A percentile compares a stretch with the other conserved stretches of the same genome.
phyloP scores from a whole-genome alignment of 2,113 vertebrate species.

The Antigone vipio region DNA sequence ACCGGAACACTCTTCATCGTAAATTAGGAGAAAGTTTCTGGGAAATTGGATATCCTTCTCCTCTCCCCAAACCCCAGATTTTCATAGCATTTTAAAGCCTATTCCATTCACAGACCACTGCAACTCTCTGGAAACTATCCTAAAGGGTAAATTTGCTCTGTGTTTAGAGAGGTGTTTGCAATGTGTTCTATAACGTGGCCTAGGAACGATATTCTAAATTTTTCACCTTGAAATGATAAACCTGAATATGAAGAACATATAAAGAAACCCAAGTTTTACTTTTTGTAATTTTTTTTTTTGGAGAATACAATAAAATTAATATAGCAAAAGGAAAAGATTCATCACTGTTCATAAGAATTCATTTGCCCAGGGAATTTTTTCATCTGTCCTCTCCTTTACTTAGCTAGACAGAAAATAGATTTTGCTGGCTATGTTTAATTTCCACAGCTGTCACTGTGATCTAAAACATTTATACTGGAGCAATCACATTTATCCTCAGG shows the following conservation, averaged over 20 bases:
- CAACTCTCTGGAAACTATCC: background rate
- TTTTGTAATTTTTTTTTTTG: background rate
- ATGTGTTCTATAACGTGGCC: background rate
- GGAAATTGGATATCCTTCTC: background rate
- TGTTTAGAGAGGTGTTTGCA: background rate
- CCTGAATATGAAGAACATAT: background rate
- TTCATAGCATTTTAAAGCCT: background rate
- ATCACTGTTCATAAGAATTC: slow-evolving; percentile 11
- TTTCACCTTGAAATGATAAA: background rate
- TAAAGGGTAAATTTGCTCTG: background rate
- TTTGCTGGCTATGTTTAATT: slow-evolving; percentile 56
- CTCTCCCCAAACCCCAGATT: background rate
- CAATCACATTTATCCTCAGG: slow-evolving; percentile 33
- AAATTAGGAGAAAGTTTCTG: background rate
- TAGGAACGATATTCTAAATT: background rate
- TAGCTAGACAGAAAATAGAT: slow-evolving; percentile 52
- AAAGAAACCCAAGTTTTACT: background rate
- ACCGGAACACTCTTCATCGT: background rate
- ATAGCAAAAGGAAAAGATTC: slow-evolving; percentile 2
- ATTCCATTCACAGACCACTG: background rate
- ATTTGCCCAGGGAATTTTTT: slow-evolving; percentile 14
- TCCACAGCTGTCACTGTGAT: slow-evolving; percentile 50
- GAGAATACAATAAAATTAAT: background rate
- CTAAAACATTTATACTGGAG: slow-evolving; percentile 54
- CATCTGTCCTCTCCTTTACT: slow-evolving; percentile 33